Evolutionary conservation across 2,888 invertebrate genomes (phyloP).

Genomic region (Leptinotarsa tumamoca): DNA sequence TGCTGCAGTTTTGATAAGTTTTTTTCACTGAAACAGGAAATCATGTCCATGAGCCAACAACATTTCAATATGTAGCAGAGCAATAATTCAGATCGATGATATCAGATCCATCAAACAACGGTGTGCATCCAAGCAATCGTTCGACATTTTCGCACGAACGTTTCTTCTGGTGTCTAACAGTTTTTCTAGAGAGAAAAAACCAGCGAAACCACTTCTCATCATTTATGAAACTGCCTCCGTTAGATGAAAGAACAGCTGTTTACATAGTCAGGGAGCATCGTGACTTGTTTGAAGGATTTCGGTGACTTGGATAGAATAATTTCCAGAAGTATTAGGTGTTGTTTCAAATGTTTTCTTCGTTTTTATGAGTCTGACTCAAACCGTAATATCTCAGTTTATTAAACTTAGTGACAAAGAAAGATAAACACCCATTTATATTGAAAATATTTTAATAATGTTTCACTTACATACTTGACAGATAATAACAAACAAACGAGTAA

Average conservation of each 20-base stretch:
- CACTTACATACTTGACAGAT: too few species aligned
- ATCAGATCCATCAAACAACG: not conserved
- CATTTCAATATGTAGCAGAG: not conserved
- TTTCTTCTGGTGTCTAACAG: constrained; percentile 24
- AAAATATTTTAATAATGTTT: too few species aligned
- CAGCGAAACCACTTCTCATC: constrained; percentile 20
- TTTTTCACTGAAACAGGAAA: not conserved
- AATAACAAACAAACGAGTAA: too few species aligned
- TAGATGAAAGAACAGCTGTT: constrained; percentile 24
- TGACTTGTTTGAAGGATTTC: not conserved
- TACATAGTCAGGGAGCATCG: not conserved
- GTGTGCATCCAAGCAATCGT: constrained; percentile 26
- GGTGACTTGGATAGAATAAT: too few species aligned
- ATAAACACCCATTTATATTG: too few species aligned
- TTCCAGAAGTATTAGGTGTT: too few species aligned
- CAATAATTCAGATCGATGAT: not conserved
- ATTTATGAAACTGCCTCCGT: constrained; percentile 28
- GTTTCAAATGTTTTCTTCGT: too few species aligned
- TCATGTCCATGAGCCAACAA: not conserved
- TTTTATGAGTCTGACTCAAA: too few species aligned
- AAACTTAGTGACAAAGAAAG: too few species aligned
- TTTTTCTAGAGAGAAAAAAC: constrained; percentile 28
- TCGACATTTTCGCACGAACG: constrained; percentile 29
- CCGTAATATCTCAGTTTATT: too few species aligned
- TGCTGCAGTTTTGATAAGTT: too few species aligned